Base-by-base conservation (phyloP, 2,888 invertebrate species). In the Euphydryas editha region DNA sequence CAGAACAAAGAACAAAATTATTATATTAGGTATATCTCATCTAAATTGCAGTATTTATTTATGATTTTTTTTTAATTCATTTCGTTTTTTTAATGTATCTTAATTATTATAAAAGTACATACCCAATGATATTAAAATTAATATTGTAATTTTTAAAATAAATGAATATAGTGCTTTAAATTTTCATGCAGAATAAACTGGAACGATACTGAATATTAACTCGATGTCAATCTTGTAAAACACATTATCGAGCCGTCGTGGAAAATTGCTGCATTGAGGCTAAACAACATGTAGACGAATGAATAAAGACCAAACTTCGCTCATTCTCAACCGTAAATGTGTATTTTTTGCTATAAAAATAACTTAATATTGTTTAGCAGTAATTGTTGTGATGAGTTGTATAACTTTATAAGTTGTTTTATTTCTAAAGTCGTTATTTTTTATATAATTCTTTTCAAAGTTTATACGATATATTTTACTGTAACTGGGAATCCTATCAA, bases 281-380 rank as follows among this genome's bases (percentile, higher is more conserved):
- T 11, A 11, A 42, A 57, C 36, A 59, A 51, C 17, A 49, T 60
- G 59, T 62, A 59, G 56, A 54, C 61, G 65, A 55, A 65, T 62
- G 59, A 49, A 56, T 59, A 63, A 66, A 61, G 58, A 60, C 46
- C 49, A 69, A 65, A 62, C 61, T 62, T 65, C 42, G 59, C 54
- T 42, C 20, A 30, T 65, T 65, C 54, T 62, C 58, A 55, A 37
- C 47, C 59, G 59, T 54, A 8, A 47, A 17, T 51, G 21, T 51
- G 39, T 63, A 30, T 65, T 24, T 54, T 39, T 20, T 42, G 37
- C 4, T 51, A 42, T 46, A 54, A 58, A 62, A 44, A 59, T 42
- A 54, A 47, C 24, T 56, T 60, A 15, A 20, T n/a, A 18, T 44
- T 15, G 58, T 11, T 66, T 18, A 37, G 37, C 21, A 56, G 21